phyloP scores from a whole-genome alignment of 2,797 vertebrate species.

The Macrochelys suwanniensis region DNA sequence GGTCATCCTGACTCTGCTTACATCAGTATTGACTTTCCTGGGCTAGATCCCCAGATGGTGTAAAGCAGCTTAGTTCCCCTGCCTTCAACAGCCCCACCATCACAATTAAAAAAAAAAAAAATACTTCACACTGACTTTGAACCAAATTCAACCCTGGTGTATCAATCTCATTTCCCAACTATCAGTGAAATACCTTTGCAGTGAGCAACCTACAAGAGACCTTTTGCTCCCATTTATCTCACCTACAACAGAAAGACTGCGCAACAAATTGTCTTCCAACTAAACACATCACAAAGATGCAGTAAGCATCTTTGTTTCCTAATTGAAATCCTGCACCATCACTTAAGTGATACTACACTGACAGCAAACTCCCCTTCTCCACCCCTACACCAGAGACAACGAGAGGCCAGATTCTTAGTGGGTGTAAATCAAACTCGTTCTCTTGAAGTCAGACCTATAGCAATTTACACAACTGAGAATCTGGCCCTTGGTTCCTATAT shows the following conservation, averaged over 20 bases:
- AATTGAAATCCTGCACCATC: constrained; percentile 74
- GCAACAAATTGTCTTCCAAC: constrained; percentile 72
- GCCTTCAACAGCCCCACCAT: too few relatives aligned
- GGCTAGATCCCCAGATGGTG: background rate
- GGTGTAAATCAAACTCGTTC: fast-evolving
- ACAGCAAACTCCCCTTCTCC: background rate
- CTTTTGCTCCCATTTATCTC: constrained; percentile 53
- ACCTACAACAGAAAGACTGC: constrained; percentile 53
- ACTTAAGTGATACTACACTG: constrained; percentile 76
- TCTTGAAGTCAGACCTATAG: too few relatives aligned
- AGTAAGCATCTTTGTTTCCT: constrained; percentile 76
- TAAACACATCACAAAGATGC: constrained; percentile 70
- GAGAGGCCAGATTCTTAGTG: background rate
- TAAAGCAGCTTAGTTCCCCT: background rate
- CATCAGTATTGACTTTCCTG: background rate
- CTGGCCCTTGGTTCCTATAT: background rate
- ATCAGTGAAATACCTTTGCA: constrained; percentile 71
- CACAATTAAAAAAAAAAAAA: too few relatives aligned
- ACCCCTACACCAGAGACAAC: background rate
- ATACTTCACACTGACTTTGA: background rate
- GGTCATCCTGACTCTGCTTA: too few relatives aligned
- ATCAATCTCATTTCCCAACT: background rate
- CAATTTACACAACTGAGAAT: background rate
- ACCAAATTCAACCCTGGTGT: too few relatives aligned
- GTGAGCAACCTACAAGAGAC: constrained; percentile 5